Evolutionary conservation across 2,797 vertebrate species (phyloP).

Genomic region (Pangasius sanitwongsei): DNA sequence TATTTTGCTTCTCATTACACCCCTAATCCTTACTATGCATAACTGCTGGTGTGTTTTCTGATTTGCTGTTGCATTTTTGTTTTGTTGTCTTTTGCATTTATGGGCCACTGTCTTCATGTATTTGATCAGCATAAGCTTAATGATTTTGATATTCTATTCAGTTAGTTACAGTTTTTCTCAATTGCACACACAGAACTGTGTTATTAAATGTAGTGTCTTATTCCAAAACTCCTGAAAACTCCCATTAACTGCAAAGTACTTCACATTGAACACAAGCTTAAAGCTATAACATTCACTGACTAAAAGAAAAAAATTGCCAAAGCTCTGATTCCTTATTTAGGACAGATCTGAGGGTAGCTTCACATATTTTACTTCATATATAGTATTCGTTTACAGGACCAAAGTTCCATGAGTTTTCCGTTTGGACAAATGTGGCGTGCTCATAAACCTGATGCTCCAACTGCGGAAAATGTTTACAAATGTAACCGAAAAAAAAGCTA

Average conservation of each 20-base stretch:
- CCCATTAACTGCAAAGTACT: no score
- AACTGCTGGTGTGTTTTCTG: background rate
- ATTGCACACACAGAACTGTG: background rate
- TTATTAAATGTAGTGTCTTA: background rate
- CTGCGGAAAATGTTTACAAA: background rate
- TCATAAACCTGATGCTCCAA: background rate
- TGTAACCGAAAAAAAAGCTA: background rate
- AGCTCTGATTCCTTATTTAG: background rate
- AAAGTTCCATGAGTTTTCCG: background rate
- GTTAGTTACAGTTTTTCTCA: conserved; percentile 20
- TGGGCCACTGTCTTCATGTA: background rate
- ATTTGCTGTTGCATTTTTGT: background rate
- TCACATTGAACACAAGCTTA: background rate
- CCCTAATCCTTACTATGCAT: background rate
- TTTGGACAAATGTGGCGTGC: background rate
- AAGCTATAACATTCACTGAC: background rate
- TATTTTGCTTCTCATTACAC: background rate
- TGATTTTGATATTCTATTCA: background rate
- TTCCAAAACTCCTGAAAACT: background rate
- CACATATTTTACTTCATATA: background rate
- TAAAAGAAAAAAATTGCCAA: background rate
- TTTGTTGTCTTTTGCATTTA: background rate
- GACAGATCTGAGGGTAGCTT: background rate
- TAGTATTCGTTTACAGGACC: background rate
- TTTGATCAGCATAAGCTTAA: background rate